Base-by-base conservation (phyloP, 2,888 invertebrate genomes). In the Eupeodes latifasciatus region DNA sequence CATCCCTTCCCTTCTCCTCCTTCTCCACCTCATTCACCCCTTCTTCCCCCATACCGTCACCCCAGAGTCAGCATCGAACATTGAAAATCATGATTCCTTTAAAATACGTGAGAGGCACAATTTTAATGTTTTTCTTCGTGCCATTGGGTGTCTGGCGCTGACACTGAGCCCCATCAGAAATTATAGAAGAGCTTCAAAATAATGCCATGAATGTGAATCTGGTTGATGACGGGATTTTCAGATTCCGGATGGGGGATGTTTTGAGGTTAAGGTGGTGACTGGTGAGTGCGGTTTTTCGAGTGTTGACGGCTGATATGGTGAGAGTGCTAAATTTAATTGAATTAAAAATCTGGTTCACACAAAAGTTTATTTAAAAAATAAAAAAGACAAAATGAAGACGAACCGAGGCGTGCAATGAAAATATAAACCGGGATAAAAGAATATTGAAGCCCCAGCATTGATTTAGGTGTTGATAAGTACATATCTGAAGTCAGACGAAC, bases 131-230 rank as follows among this genome's bases (percentile, higher is more conserved):
- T 49, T 44, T 64, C 3, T 59, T 51, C 51, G 55, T 82, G 49
- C 78, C 78, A 85, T 69, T 57, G 81, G 57, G 78, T 81, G 81
- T 77, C 77, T 78, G 81, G 74, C 69, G 77, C 67, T 85, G 77
- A 62, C 82, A 81, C 57, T 74, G 53, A 81, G 66, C 19, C 62
- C 16, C 14, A 0, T 40, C 40, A 34, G 14, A 16, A 36, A 55
- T 40, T 40, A 40, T 40, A 7, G 40, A 9, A 40, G 40, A 40
- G 40, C 9, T 40, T 40, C 40, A 40, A 5, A 40, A 40, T 40
- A 40, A 40, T 40, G 40, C 5, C 44, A 40, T 62, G 51, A 53
- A 36, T 11, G 44, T 47, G 44, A 12, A 19, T 67, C 51, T 51
- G 51, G 5, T 16, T 51, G 51, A 44, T 51, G 14, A 40, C 40